Percentiles rank a stretch among this genome's conserved stretches.
Evolutionary conservation across 2,888 invertebrate genomes (phyloP).

Genomic region (Melipona beecheii): DNA sequence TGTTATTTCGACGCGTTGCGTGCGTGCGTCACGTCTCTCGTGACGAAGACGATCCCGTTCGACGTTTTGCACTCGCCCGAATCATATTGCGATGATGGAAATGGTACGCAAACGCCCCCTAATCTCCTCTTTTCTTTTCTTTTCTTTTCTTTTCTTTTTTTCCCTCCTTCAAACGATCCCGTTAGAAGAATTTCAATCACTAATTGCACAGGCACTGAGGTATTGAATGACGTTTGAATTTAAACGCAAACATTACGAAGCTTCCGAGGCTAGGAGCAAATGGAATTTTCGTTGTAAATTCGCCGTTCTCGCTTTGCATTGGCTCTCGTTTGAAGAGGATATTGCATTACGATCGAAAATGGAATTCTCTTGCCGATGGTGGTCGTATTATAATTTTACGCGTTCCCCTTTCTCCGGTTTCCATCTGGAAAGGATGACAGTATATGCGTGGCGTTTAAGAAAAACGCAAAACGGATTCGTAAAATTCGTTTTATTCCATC

Average conservation of each 20-base stretch:
- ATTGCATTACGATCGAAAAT: not conserved
- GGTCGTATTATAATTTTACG: not conserved
- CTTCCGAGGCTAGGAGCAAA: not conserved
- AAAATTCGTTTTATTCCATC: not conserved
- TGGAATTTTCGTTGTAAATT: slow-evolving; percentile 15
- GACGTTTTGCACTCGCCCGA: slow-evolving; percentile 19
- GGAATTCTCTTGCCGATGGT: not conserved
- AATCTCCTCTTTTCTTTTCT: too few relatives aligned
- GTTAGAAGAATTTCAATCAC: slow-evolving; percentile 14
- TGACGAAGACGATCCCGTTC: slow-evolving; percentile 32
- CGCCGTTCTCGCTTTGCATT: not conserved
- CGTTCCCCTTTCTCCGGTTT: not conserved
- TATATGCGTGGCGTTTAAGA: not conserved
- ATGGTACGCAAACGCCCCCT: not conserved
- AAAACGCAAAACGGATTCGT: not conserved
- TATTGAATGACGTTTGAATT: not conserved
- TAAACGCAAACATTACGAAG: not conserved
- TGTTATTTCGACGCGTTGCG: slow-evolving; percentile 29
- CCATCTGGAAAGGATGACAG: not conserved
- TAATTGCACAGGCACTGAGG: not conserved
- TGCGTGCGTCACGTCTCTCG: slow-evolving; percentile 14
- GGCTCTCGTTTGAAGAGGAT: not conserved
- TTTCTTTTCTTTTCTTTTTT: not conserved
- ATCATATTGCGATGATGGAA: slow-evolving; percentile 22
- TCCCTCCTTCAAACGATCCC: not conserved